Percentiles rank a stretch among this genome's conserved stretches.
Evolutionary conservation across 2,888 invertebrate genomes (phyloP).

Genomic region (Drosophila ezoana): DNA sequence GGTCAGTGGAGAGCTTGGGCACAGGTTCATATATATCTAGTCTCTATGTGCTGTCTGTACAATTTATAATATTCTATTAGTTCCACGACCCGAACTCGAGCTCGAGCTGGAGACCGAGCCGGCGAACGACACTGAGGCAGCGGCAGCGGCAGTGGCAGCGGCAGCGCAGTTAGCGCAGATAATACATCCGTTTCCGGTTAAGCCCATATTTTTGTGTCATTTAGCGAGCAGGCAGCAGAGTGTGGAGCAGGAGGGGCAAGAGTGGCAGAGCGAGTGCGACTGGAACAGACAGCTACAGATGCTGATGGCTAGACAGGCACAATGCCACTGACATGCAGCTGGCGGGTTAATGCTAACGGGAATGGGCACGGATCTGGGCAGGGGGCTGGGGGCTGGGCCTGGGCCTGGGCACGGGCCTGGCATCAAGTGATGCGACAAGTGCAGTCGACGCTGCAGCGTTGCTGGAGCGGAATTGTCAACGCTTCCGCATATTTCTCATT

Average conservation of each 20-base stretch:
- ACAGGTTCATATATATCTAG: constrained; percentile 47
- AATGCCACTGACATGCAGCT: constrained; percentile 66
- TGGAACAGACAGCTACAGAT: constrained; percentile 75
- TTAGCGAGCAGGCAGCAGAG: constrained; percentile 42
- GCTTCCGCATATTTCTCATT: constrained; percentile 82
- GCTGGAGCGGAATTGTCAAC: constrained; percentile 80
- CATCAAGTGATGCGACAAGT: constrained; percentile 81
- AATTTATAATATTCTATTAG: constrained; percentile 81
- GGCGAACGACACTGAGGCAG: constrained; percentile 28
- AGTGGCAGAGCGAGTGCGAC: constrained; percentile 45
- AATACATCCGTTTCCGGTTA: constrained; percentile 86
- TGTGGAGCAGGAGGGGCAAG: not conserved
- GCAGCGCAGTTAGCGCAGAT: constrained; percentile 85
- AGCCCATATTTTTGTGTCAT: constrained; percentile 85
- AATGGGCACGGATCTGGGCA: constrained; percentile 6
- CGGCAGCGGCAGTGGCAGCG: constrained; percentile 64
- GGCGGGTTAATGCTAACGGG: constrained; percentile 11
- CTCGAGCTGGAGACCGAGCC: constrained; percentile 40
- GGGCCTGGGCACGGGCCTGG: constrained; percentile 51
- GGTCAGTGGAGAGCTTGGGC: constrained; percentile 61
- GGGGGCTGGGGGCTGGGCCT: constrained; percentile 1
- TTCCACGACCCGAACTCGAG: constrained; percentile 72
- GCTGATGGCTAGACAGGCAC: constrained; percentile 72
- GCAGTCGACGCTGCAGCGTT: constrained; percentile 68
- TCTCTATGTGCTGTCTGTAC: constrained; percentile 46